These are phyloP conservation scores for Hartigia nigra DNA, from an alignment of 2,888 invertebrate genomes.

Conservation along the genomic window DNA sequence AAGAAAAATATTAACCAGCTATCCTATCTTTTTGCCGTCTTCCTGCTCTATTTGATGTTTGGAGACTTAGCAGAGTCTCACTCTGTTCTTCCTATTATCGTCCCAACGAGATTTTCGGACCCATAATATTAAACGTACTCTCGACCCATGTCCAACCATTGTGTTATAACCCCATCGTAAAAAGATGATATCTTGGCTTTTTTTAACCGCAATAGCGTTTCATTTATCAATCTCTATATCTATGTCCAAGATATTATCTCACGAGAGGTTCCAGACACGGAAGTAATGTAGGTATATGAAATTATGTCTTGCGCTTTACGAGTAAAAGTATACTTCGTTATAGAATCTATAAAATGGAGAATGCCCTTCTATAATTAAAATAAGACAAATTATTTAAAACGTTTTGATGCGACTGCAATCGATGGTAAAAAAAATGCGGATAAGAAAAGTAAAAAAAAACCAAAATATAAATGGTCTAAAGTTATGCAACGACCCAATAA, in stretches of 20 bases:
- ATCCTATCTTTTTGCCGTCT: background rate
- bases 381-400: too few relatives aligned
- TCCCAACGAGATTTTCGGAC: background rate
- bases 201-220: background rate
- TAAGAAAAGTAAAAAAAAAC: background rate
- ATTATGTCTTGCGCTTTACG: background rate
- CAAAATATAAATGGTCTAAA: background rate
- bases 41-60: background rate
- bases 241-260: background rate
- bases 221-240: background rate
- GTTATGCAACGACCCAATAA: background rate
- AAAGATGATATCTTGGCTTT: background rate
- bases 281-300: background rate
- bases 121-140: conserved; percentile 1
- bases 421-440: too few relatives aligned
- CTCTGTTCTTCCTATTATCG: background rate
- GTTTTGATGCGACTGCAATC: too few relatives aligned
- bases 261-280: background rate
- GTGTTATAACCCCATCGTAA: background rate
- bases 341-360: background rate
- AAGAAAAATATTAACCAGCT: background rate
- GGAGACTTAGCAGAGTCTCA: background rate
- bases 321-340: background rate
- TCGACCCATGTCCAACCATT: background rate
- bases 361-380: too few relatives aligned